These are phyloP conservation scores for Nibea albiflora DNA, from an alignment of 2,113 vertebrate species.

Conservation along the genomic window DNA sequence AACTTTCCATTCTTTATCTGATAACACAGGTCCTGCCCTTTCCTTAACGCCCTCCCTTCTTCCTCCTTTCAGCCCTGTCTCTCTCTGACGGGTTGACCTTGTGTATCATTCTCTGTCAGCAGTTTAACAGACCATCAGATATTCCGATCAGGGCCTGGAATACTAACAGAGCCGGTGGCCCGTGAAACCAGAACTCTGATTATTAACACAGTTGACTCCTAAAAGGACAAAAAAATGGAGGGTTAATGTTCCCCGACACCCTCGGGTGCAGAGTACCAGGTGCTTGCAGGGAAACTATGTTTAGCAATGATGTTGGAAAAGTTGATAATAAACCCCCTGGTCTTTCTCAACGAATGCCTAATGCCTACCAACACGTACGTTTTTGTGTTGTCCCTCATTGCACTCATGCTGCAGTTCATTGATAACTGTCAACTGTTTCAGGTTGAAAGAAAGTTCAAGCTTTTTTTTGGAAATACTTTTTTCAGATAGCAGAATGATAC, in stretches of 20 bases:
- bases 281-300: constrained; percentile 20
- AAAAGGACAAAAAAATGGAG: constrained; percentile 59
- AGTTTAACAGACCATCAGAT: constrained; percentile 64
- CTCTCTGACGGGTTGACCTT: constrained; percentile 69
- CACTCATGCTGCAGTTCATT: background rate
- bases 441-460: background rate
- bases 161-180: constrained; percentile 73
- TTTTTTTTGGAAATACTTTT: background rate
- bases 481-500: background rate
- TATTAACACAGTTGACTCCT: constrained; percentile 82
- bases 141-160: constrained; percentile 75
- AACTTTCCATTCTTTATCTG: constrained; percentile 73
- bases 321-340: constrained; percentile 51
- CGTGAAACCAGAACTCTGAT: constrained; percentile 79
- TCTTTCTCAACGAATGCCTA: background rate
- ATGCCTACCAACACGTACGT: background rate
- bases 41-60: constrained; percentile 35
- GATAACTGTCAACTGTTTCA: background rate
- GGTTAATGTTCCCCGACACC: constrained; percentile 70
- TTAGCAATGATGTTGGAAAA: constrained; percentile 41
- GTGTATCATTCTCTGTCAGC: constrained; percentile 56
- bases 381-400: background rate
- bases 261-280: constrained; percentile 22
- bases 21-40: constrained; percentile 54
- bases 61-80: background rate